Evolutionary conservation across 2,113 vertebrate species (phyloP), one percentile per base, ranked within the genome.

Genomic region (Sclerurus mexicanus): DNA sequence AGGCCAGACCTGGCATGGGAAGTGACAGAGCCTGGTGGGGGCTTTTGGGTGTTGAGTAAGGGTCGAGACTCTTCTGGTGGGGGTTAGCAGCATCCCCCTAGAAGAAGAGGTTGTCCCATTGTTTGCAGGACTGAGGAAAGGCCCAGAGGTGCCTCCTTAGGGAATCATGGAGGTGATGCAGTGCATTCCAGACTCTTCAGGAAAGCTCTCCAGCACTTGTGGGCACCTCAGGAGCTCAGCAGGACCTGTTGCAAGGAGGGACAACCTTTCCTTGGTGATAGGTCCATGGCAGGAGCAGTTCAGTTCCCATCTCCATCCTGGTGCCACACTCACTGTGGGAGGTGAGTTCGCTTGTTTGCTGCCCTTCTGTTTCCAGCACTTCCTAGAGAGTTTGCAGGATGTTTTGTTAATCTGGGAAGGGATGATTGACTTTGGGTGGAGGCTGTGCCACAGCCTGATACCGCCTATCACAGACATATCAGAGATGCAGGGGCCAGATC

Each of bases 381-480:
- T 50, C 27, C 52, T 47, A 21, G 44, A 42, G 58, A 55, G 44
- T 63, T 60, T 44, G 4, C 30, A 60, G 68, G 67, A 19, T 35
- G 56, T 50, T 80, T 72, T 49, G 60, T n/a, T 64, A 3, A 9
- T 7, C 16, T 42, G 42, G 37, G 56, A 75, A 74, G 40, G 78
- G 72, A 5, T 17, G 25, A 49, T 4, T 14, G 27, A 35, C 35
- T 67, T 55, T 76, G 75, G 44, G 58, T 67, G 85, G 39, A 85
- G 55, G 28, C 16, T 78, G 4, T 87, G 60, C 62, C 47, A 10
- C 76, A 39, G 58, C 62, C 67, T 19, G 55, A 8, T 4, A 2
- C 27, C 14, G 60, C 1, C 5, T 50, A 2, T 73, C 69, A 16
- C 4, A 17, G 85, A 6, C 10, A 2, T 10, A 6, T 7, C 3